phyloP scores from a whole-genome alignment of 2,888 invertebrate genomes.

The Agelastica alni region DNA sequence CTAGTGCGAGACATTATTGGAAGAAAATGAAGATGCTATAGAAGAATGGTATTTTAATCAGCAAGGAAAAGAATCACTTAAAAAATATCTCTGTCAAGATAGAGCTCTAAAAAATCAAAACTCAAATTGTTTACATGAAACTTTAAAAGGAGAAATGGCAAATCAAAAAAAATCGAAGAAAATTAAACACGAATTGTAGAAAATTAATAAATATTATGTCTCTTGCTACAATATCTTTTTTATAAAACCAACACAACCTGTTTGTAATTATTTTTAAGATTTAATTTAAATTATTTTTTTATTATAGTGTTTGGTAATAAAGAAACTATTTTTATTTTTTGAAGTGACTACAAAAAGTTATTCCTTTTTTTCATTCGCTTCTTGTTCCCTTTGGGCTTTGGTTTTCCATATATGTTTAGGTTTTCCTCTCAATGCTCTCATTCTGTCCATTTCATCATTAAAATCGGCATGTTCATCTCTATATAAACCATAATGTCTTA shows the following conservation, averaged over 20 bases:
- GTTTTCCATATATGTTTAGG: slow-evolving; percentile 55
- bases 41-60: slow-evolving; percentile 91
- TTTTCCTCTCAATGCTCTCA: slow-evolving; percentile 79
- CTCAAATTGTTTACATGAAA: slow-evolving; percentile 69
- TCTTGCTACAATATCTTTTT: slow-evolving; percentile 5
- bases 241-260: too few relatives aligned
- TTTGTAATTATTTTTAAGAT: too few relatives aligned
- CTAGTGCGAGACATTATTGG: slow-evolving; percentile 83
- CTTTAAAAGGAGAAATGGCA: slow-evolving; percentile 54
- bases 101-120: slow-evolving; percentile 71
- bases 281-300: too few relatives aligned
- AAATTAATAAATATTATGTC: too few relatives aligned
- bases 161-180: slow-evolving; percentile 34
- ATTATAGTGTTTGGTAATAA: too few relatives aligned
- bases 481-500: slow-evolving; percentile 78
- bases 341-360: too few relatives aligned
- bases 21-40: slow-evolving; percentile 82
- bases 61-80: slow-evolving; percentile 72
- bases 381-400: slow-evolving; percentile 31
- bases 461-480: slow-evolving; percentile 90
- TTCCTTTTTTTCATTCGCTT: slow-evolving; percentile 15
- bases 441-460: slow-evolving; percentile 80
- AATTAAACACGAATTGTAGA: slow-evolving; percentile 45
- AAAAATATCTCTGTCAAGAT: slow-evolving; percentile 77
- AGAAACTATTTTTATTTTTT: too few relatives aligned